Base-by-base conservation (phyloP, 2,888 invertebrate genomes). In the Drosophila suboccidentalis region DNA sequence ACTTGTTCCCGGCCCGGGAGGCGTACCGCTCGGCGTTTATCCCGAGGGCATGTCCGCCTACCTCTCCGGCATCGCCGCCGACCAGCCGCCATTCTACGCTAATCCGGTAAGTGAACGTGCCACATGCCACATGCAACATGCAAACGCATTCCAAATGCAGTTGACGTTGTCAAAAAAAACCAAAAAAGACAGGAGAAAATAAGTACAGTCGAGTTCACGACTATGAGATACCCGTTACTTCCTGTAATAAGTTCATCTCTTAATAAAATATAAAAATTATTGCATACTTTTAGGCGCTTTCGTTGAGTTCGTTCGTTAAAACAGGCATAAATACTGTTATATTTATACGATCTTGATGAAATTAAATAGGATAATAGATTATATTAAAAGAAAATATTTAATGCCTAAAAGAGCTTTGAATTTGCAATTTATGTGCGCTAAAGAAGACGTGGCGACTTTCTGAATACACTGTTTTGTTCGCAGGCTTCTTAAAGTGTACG, bases 1-100 rank as follows among this genome's bases (percentile, higher is more conserved):
- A 54, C 80, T 92, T 11, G 92, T 92, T 17, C 94, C 95, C 17
- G 93, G 92, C 39, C 92, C 94, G 2, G 94, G 95, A 15, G 96
- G 96, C 54, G 94, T 97, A 82, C 96, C 97, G 55, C 94, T 97
- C 83, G 95, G 96, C 36, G 97, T 97, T 95, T 97, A 97, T 93
- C 94, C 95, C 59, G 94, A 95, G 84, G 96, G 97, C 87, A 96
- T 97, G 95, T 96, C 97, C 15, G 97, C 97, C 26, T 97, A 97
- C 93, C 96, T 97, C 90, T 97, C 97, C 1, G 96, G 96, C 41
- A 94, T 97, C 68, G 96, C 96, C 60, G 96, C 96, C 36, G 97
- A 97, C 89, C 97, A 97, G 92, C 96, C 96, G 75, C 96, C 96
- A 53, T 97, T 97, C 93, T 97, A 97, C 93, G 94, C 96, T 55